These are phyloP conservation scores for Phocoena phocoena DNA, from an alignment of 2,113 vertebrate genomes.

Conservation along the genomic window DNA sequence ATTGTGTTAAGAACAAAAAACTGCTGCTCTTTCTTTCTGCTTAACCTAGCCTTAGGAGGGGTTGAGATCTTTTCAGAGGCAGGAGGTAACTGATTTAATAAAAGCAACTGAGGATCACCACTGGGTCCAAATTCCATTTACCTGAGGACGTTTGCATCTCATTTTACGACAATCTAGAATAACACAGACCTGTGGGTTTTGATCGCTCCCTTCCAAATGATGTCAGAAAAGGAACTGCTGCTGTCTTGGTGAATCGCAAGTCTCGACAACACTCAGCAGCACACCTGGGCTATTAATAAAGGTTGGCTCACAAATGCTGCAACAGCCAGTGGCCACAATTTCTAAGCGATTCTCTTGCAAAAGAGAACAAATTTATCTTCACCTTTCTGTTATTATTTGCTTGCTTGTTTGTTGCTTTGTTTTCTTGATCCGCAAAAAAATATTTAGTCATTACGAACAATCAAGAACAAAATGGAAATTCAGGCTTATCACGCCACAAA, in stretches of 20 bases:
- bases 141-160: background rate
- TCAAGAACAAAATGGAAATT: background rate
- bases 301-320: background rate
- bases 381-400: background rate
- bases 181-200: background rate
- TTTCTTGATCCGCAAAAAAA: background rate
- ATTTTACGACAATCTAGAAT: background rate
- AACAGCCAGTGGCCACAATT: background rate
- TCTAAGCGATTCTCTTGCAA: conserved; percentile 16
- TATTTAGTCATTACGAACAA: background rate
- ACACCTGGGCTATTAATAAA: conserved; percentile 7
- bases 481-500: background rate
- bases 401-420: conserved; percentile 15
- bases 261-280: conserved; percentile 24
- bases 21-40: background rate
- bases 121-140: background rate
- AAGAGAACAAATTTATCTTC: background rate
- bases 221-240: background rate
- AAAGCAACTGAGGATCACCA: background rate
- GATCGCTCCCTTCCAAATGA: background rate
- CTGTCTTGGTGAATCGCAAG: background rate
- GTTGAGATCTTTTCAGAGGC: background rate
- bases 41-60: background rate
- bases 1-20: background rate
- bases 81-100: conserved; percentile 13